Conservation (phyloP, 2,888 invertebrate genomes). For the Drosophila meridiana region DNA sequence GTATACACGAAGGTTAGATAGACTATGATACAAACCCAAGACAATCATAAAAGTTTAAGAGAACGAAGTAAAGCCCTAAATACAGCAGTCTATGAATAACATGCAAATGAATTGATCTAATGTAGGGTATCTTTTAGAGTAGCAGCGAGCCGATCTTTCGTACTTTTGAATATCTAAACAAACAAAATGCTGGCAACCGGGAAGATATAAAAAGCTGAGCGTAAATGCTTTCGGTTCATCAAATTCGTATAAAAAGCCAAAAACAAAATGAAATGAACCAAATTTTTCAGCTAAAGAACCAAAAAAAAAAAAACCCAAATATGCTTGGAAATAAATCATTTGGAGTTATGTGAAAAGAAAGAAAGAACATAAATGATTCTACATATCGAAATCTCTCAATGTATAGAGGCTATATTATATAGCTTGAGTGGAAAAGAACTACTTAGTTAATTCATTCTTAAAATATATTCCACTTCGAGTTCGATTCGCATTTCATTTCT, state of each 20-base stretch:
- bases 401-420: not conserved
- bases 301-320: not conserved
- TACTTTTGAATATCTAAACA: conserved; percentile 49
- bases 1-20: too few species aligned
- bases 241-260: conserved; percentile 1
- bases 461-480: not conserved
- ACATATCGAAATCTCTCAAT: not conserved
- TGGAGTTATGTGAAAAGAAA: not conserved
- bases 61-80: too few species aligned
- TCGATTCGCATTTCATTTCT: too few species aligned
- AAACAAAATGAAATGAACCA: not conserved
- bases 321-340: conserved; percentile 6
- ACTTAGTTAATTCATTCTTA: not conserved
- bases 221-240: conserved; percentile 6
- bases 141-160: not conserved
- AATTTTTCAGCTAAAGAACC: conserved; percentile 2
- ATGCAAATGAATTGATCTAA: too few species aligned
- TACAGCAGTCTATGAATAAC: too few species aligned
- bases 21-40: too few species aligned
- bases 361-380: not conserved
- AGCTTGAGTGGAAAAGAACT: not conserved
- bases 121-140: not conserved
- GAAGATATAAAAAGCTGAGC: conserved; percentile 50
- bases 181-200: conserved; percentile 45
- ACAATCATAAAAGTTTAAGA: too few species aligned